phyloP scores from a whole-genome alignment of 2,113 vertebrate genomes.

The Ramphastos sulfuratus region DNA sequence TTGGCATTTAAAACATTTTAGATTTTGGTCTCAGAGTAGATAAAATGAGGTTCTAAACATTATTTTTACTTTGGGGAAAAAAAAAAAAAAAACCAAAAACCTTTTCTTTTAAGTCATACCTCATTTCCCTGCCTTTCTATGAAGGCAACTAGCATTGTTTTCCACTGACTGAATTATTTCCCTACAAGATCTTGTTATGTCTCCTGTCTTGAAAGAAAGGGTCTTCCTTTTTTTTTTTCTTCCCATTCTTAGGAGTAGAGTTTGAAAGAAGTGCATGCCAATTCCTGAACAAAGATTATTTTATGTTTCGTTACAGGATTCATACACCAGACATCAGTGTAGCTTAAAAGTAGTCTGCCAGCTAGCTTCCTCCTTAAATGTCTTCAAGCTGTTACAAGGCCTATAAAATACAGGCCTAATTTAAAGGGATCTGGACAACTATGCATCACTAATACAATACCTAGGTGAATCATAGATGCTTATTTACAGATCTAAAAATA shows the following conservation, averaged over 20 bases:
- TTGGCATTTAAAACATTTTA: background rate
- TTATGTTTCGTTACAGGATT: background rate
- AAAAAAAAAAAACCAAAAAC: background rate
- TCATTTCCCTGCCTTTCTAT: background rate
- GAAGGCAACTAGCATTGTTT: background rate
- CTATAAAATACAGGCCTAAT: background rate
- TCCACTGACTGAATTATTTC: background rate
- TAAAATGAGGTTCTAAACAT: background rate
- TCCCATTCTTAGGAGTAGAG: background rate
- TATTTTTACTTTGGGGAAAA: background rate
- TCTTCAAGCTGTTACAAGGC: background rate
- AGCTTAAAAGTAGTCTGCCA: background rate
- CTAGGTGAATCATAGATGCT: background rate
- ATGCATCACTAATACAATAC: background rate
- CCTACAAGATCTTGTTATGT: background rate
- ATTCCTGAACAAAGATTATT: background rate
- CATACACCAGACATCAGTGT: background rate
- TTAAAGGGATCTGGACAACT: background rate
- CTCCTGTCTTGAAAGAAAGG: background rate
- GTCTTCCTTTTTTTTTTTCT: background rate
- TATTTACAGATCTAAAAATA: constrained; percentile 32
- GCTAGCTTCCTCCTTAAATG: background rate
- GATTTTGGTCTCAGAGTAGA: background rate
- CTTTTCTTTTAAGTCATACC: background rate
- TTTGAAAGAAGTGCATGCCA: background rate